These are phyloP conservation scores for Frankliniella intonsa DNA, from an alignment of 2,888 invertebrate species.

Conservation along the genomic window DNA sequence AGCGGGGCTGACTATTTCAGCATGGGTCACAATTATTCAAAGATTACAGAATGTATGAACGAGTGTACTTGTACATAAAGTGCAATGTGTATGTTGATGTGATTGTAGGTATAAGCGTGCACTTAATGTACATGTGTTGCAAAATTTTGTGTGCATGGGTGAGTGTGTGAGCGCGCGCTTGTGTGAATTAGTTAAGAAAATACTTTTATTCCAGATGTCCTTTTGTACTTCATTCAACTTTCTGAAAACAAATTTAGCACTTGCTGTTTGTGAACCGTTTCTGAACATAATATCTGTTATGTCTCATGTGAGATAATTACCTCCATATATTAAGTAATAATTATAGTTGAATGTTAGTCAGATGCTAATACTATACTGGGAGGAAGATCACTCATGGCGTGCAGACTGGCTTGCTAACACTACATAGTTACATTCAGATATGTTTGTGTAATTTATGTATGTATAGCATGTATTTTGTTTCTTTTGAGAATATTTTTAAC, in stretches of 20 bases:
- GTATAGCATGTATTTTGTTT: not conserved
- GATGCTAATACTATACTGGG: not conserved
- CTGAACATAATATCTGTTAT: not conserved
- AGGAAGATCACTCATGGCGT: not conserved
- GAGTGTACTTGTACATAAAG: not conserved
- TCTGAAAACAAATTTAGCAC: not conserved
- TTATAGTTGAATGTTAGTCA: not conserved
- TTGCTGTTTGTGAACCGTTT: not conserved
- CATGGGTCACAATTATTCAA: conserved; percentile 13
- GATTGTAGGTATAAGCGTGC: not conserved
- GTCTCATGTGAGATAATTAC: not conserved
- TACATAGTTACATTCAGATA: not conserved
- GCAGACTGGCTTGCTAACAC: not conserved
- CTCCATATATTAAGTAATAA: not conserved
- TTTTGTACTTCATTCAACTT: conserved; percentile 21
- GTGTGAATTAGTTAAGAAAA: not conserved
- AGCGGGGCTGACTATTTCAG: not conserved
- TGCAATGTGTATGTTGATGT: not conserved
- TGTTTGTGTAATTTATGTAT: not conserved
- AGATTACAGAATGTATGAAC: not conserved
- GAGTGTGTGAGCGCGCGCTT: too few species aligned
- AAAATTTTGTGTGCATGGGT: not conserved
- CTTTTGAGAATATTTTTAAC: not conserved
- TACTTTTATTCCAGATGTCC: not conserved
- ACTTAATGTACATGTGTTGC: conserved; percentile 6